phyloP scores from a whole-genome alignment of 2,888 invertebrate genomes.

The Scrobipalpa costella region DNA sequence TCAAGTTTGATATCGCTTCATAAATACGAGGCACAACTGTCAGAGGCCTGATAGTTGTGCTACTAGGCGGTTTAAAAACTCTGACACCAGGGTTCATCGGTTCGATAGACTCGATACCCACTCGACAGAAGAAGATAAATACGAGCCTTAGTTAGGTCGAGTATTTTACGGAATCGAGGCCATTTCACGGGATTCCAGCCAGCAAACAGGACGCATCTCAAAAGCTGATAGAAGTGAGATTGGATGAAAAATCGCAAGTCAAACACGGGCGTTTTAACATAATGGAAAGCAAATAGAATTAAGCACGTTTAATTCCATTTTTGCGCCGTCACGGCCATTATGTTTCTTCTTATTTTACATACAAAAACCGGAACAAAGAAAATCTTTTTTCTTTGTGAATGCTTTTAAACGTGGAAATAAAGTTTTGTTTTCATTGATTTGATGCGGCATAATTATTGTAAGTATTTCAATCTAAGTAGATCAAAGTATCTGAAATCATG shows the following conservation, averaged over 20 bases:
- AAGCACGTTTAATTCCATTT: conserved; percentile 13
- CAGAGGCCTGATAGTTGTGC: no score
- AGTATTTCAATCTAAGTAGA: background rate
- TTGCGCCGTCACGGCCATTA: background rate
- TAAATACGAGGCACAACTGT: no score
- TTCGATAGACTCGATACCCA: no score
- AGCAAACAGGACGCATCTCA: conserved; percentile 42
- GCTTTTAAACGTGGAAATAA: conserved; percentile 4
- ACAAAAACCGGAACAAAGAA: background rate
- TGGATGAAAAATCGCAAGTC: conserved; percentile 53
- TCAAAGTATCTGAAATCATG: no score
- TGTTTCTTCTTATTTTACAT: no score
- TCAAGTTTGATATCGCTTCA: no score
- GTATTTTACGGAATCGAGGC: no score
- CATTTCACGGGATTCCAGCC: conserved; percentile 43
- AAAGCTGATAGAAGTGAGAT: conserved; percentile 48
- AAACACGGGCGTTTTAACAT: conserved; percentile 46
- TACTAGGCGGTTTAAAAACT: no score
- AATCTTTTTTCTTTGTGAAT: background rate
- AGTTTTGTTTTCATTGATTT: background rate
- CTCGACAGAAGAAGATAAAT: no score
- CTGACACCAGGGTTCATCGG: no score
- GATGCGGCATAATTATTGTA: background rate
- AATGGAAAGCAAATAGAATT: conserved; percentile 43
- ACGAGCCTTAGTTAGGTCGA: no score